Evolutionary conservation across 2,113 vertebrate species (phyloP), one percentile per base, ranked within the genome.

Genomic region (Phainopepla nitens): DNA sequence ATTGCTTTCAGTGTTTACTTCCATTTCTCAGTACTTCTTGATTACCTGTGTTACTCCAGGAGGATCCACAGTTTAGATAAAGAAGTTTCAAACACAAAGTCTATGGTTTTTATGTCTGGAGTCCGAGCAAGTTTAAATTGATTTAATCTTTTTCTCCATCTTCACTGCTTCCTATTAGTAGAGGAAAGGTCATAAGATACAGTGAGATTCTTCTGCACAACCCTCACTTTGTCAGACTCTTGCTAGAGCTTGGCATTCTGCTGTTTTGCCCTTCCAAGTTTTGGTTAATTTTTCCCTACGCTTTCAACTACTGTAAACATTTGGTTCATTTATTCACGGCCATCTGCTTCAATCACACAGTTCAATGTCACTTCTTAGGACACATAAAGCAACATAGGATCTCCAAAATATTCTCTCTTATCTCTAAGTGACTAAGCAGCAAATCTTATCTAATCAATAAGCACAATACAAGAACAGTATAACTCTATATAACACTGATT

Each of bases 71-170:
- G 86, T 51, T 91, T 49, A 61, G 44, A 76, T 49, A 88, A 87
- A 88, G 79, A 73, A 45, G 65, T 51, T 64, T 81, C 62, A 78
- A 82, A 84, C 77, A 86, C 70, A 89, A 75, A 81, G 85, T 62
- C 61, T 47, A 45, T 78, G 57, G 23, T 11, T 79, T 20, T 24
- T 82, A 35, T 39, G 36, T 87, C 65, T 14, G 53, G 23, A 86
- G 85, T 93, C 87, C 33, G 0, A 50, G 66, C 12, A n/a, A 76
- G 3, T 39, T 14, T 17, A 69, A 71, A 35, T 47, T 41, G 6
- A 11, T 45, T 96, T 98, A 99, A 83, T 99, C 99, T 91, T 99
- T 99, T 57, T 99, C 99, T 94, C 99, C 99, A 14, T 99, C 99
- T 97, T 99, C 99, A 35, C 99, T 99, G 98, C 99, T 99, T 95